These are phyloP conservation scores for Petrosia ficiformis DNA, from an alignment of 37 sponge, comb jelly and placozoan species.

Conservation along the genomic window DNA sequence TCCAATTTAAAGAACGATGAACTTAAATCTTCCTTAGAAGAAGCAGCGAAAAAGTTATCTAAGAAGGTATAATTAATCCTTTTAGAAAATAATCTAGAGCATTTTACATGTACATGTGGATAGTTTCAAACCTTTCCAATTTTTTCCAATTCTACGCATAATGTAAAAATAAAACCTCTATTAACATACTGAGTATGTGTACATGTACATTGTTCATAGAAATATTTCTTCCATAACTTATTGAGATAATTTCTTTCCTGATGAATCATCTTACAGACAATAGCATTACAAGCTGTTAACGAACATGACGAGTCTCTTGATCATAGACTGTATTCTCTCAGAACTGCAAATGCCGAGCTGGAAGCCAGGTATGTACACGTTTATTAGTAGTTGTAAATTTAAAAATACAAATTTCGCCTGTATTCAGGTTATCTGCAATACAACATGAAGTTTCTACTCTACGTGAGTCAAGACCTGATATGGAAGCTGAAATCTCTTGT, in stretches of 20 bases:
- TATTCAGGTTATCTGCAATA: not conserved
- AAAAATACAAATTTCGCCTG: not conserved
- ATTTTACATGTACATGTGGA: not conserved
- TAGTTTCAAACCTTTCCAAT: no score
- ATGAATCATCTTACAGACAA: no score
- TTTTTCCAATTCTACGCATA: no score
- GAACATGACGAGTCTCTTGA: not conserved
- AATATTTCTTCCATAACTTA: no score
- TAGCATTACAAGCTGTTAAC: not conserved
- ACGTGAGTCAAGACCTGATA: not conserved
- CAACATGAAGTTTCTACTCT: not conserved
- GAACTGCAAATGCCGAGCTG: not conserved
- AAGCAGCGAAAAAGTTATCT: conserved; percentile 34
- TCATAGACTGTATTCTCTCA: not conserved
- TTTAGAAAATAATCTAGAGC: not conserved
- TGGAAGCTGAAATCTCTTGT: not conserved
- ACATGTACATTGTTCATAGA: no score
- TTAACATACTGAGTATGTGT: no score
- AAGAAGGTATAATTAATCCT: conserved; percentile 31
- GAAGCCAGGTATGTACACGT: not conserved
- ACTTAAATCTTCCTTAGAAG: conserved; percentile 47
- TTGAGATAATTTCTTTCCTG: no score
- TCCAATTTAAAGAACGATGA: conserved; percentile 47
- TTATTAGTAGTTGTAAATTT: not conserved
- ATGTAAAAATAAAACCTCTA: no score